These are phyloP conservation scores for Sphinx pinastri DNA, from an alignment of 2,888 invertebrate species.

Conservation along the genomic window DNA sequence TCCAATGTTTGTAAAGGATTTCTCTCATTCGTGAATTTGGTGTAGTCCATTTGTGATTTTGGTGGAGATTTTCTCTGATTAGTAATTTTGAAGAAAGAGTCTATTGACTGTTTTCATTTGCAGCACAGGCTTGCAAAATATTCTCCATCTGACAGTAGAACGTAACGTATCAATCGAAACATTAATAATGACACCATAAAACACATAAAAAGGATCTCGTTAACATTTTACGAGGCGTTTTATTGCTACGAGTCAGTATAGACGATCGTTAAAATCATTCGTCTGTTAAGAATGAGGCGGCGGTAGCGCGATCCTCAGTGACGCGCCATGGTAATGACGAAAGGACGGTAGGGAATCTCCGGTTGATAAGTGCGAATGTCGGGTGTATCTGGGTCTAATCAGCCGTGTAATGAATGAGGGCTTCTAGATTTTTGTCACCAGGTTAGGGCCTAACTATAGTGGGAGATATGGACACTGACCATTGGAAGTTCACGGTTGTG, in stretches of 20 bases:
- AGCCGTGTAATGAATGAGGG: no score
- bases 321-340: background rate
- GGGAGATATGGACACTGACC: no score
- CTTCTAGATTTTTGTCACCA: no score
- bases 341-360: background rate
- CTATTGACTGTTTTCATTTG: no score
- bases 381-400: no score
- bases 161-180: constrained; percentile 39
- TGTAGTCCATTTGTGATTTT: no score
- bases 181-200: constrained; percentile 55
- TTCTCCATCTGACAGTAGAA: background rate
- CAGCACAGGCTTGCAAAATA: background rate
- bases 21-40: no score
- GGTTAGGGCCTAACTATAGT: no score
- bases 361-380: background rate
- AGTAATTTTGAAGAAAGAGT: no score
- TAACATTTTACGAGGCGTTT: constrained; percentile 57
- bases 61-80: no score
- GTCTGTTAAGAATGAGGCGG: constrained; percentile 31
- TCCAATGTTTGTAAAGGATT: no score
- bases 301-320: background rate
- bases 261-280: constrained; percentile 52
- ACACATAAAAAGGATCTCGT: constrained; percentile 51
- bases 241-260: constrained; percentile 49
- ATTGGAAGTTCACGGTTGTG: no score